Evolutionary conservation across 2,888 invertebrate species (phyloP), one percentile per base, ranked within the genome.

Genomic region (Tortricodes alternella): DNA sequence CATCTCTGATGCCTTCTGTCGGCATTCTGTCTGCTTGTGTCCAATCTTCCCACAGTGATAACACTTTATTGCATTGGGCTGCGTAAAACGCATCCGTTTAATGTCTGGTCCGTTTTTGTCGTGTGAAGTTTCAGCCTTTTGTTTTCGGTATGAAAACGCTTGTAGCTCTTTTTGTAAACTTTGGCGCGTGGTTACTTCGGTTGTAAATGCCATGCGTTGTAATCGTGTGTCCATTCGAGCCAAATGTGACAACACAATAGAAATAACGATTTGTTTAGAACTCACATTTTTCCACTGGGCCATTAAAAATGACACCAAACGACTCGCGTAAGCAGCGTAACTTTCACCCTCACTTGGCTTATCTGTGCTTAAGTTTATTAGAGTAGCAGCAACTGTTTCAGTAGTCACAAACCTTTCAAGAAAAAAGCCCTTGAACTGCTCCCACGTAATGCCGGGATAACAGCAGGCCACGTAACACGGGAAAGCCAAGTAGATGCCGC

Each of bases 401-500:
- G 48, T 38, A 13, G 6, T 11, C 39, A 52, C 58, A 46, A 59
- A 62, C 19, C 59, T 13, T 19, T 59, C 53, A 13, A 59, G 13
- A 19, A 62, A 58, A 9, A 60, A 29, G n/a, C 52, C 35, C 24
- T 59, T 60, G 15, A 60, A 37, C 34, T 62, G 37, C 3, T 49
- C 34, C 59, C 60, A 59, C 3, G 53, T 61, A 1, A 61, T 59
- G 3, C 50, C 59, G 7, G 61, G 39, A 53, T 43, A 56, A 43
- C n/a, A n/a, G n/a, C n/a, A n/a, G n/a, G n/a, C n/a, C n/a, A n/a
- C n/a, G 27, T 48, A 37, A 38, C 21, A 27, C 58, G 59, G 2
- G 58, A 51, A 6, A 63, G 35, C 61, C 63, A 63, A 29, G 59
- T 16, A 2, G 61, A 41, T 1, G 61, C 59, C 3, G 55, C 24